Evolutionary conservation across 2,888 invertebrate species (phyloP).

Genomic region (Muscina levida): DNA sequence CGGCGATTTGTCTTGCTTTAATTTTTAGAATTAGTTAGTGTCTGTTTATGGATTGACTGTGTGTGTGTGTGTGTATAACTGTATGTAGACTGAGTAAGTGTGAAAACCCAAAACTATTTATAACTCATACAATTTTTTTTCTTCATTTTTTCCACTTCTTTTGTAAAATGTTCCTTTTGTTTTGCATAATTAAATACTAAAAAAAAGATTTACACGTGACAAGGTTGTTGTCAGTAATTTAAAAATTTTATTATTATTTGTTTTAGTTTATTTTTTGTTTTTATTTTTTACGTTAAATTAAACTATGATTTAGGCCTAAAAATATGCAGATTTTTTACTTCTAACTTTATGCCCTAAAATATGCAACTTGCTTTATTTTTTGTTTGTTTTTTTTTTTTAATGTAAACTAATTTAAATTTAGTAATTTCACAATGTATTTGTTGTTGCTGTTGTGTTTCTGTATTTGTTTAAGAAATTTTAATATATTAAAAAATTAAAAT

Average conservation of each 20-base stretch:
- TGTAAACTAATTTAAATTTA: constrained; percentile 61
- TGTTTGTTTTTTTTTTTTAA: constrained; percentile 48
- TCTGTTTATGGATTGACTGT: not conserved
- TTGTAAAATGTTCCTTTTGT: constrained; percentile 15
- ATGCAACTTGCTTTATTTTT: constrained; percentile 45
- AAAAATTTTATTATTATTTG: constrained; percentile 33
- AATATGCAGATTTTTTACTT: constrained; percentile 47
- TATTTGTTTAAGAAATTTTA: constrained; percentile 50
- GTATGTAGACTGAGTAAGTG: no score
- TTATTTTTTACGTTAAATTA: constrained; percentile 54
- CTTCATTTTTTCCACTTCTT: no score
- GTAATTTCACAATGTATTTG: constrained; percentile 61
- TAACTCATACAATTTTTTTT: constrained; percentile 40
- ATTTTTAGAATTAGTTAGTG: constrained; percentile 22
- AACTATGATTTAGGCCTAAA: constrained; percentile 65
- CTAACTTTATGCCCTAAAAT: constrained; percentile 56
- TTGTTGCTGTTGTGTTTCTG: constrained; percentile 43
- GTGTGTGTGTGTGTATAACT: constrained; percentile 18
- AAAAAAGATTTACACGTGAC: constrained; percentile 53
- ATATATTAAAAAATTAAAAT: constrained; percentile 49
- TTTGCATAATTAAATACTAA: constrained; percentile 51
- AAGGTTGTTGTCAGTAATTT: constrained; percentile 41
- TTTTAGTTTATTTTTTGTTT: constrained; percentile 30
- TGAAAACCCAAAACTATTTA: constrained; percentile 45
- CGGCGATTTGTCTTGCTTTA: not conserved